Base-by-base conservation (phyloP, 2,113 vertebrate species). In the Oryzias curvinotus region DNA sequence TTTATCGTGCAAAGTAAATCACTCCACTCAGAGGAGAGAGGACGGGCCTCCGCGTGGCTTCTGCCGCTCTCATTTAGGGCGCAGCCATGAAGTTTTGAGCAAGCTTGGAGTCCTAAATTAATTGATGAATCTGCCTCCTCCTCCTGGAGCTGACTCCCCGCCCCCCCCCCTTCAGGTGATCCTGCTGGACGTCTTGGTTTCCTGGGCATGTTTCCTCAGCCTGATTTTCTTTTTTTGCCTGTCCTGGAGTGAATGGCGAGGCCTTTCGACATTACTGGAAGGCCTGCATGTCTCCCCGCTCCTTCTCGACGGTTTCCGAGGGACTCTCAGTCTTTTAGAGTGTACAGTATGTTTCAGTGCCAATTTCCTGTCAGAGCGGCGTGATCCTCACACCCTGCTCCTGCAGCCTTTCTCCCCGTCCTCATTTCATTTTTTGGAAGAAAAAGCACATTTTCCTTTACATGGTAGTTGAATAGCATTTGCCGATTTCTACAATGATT, bases 401-500 rank as follows among this genome's bases (percentile, higher is more conserved):
- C 51, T 57, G 36, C 84, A 75, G 84, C 57, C 78, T 83, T 80
- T 48, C 64, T 65, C 49, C 48, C 12, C 15, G 25, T 47, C 23
- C 21, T 10, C 36, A 36, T 36, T 2, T 23, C 65, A 59, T 52
- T 23, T 23, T 54, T 60, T 55, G 63, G 61, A 76, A 67, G 54
- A 85, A 88, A 86, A 92, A 91, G 88, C 89, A 92, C 90, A 92
- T 82, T 88, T 87, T 89, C 80, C 82, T 88, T 86, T 85, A 81
- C 64, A 81, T 87, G 71, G 77, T 86, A 89, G 88, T 87, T 78
- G 67, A 85, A 78, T 86, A 88, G 86, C 77, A 79, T 89, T 90
- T 87, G 84, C 82, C 79, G 63, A 86, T 88, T 91, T 91, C 83
- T 92, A 90, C 76, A 68, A 88, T 78, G 70, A 89, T 75, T 86